phyloP scores from a whole-genome alignment of 2,888 invertebrate species.

The Poecilobothrus nobilitatus region DNA sequence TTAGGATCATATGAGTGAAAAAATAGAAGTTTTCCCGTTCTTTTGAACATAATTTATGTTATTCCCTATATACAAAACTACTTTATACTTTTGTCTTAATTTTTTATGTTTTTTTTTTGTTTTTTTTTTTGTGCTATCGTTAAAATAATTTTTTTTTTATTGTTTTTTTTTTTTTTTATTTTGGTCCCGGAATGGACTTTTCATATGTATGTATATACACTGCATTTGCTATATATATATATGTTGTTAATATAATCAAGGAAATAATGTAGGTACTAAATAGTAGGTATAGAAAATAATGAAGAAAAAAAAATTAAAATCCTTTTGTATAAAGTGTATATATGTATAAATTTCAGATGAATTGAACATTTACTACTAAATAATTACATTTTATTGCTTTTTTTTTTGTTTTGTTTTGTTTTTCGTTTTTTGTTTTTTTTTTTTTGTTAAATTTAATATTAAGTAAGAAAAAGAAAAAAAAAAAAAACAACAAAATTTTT shows the following conservation, averaged over 20 bases:
- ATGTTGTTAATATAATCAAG: too few species aligned
- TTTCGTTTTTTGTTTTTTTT: too few species aligned
- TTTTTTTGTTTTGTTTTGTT: too few species aligned
- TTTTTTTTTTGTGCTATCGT: neutral
- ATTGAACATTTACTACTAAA: constrained; percentile 1
- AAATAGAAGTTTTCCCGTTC: neutral
- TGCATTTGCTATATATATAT: too few species aligned
- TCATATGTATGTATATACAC: too few species aligned
- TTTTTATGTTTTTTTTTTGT: too few species aligned
- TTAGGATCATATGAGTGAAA: neutral
- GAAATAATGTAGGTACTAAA: too few species aligned
- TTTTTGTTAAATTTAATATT: neutral
- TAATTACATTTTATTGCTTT: constrained; percentile 5
- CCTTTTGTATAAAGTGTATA: neutral
- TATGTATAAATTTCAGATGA: neutral
- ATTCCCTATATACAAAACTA: neutral
- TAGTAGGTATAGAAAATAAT: too few species aligned
- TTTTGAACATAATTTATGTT: neutral
- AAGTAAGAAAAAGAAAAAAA: neutral
- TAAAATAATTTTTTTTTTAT: neutral
- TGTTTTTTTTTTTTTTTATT: neutral
- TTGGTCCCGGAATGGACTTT: neutral
- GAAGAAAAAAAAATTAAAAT: too few species aligned
- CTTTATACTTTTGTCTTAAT: too few species aligned
- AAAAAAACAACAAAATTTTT: neutral